Conservation (phyloP, 1,140 invertebrate species). For the Holotrichia oblita region DNA sequence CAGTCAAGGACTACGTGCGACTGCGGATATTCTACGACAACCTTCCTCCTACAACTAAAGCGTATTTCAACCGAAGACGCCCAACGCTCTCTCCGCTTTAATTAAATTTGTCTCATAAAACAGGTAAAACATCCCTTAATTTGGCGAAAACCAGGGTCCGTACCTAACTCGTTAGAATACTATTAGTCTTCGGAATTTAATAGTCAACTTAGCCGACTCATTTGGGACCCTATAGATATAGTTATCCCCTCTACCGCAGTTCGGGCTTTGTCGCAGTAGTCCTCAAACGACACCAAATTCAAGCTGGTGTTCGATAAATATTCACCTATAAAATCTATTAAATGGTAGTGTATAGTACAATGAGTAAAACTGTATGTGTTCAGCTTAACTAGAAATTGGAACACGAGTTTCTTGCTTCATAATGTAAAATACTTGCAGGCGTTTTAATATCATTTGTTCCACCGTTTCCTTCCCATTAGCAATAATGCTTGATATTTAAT, state of each 20-base stretch:
- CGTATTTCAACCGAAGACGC: not conserved
- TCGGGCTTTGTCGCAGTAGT: not conserved
- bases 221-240: conserved; percentile 29
- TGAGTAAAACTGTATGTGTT: no score
- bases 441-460: no score
- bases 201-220: conserved; percentile 27
- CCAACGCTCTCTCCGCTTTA: conserved; percentile 33
- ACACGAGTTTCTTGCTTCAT: no score
- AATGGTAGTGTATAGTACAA: no score
- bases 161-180: conserved; percentile 40
- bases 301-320: not conserved
- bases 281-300: not conserved
- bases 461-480: no score
- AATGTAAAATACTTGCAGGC: no score
- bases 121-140: conserved; percentile 43
- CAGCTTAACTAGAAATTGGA: no score
- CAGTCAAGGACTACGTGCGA: not conserved
- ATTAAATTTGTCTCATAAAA: conserved; percentile 42
- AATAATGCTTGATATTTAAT: no score
- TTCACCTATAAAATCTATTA: not conserved
- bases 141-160: conserved; percentile 42
- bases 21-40: not conserved
- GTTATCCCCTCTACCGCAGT: conserved; percentile 16
- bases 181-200: conserved; percentile 41
- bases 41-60: not conserved